Evolutionary conservation across 2,888 invertebrate species (phyloP).

Genomic region (Melinopterus prodromus): DNA sequence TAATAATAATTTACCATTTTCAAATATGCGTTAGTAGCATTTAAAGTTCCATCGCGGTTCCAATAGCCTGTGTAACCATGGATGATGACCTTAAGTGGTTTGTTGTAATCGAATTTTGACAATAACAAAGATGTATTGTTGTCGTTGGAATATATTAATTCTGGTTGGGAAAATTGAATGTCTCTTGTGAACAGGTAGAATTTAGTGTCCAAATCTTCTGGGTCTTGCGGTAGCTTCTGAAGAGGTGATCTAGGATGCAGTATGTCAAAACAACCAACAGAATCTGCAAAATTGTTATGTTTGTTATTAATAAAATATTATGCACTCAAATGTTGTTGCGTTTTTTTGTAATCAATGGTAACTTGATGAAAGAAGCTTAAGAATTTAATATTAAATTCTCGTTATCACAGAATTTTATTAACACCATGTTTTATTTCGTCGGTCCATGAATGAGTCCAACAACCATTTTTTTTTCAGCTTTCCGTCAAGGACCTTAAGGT

Average conservation of each 20-base stretch:
- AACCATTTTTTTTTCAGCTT: too few species aligned
- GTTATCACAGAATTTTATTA: too few species aligned
- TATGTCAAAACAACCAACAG: conserved; percentile 66
- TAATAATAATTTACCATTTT: conserved; percentile 60
- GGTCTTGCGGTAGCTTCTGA: conserved; percentile 66
- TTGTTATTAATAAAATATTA: too few species aligned
- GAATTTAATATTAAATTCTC: too few species aligned
- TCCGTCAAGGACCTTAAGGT: too few species aligned
- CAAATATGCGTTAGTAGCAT: conserved; percentile 60
- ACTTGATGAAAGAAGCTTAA: too few species aligned
- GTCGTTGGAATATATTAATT: conserved; percentile 62
- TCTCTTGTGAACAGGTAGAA: conserved; percentile 63
- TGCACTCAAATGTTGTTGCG: too few species aligned
- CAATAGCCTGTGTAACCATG: conserved; percentile 69
- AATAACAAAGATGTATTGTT: conserved; percentile 58
- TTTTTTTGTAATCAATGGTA: too few species aligned
- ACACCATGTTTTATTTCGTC: too few species aligned
- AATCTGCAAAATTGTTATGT: conserved; percentile 57
- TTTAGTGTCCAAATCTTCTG: conserved; percentile 63
- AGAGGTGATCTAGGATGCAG: conserved; percentile 62
- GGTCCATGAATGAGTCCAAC: too few species aligned
- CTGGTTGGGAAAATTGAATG: conserved; percentile 56
- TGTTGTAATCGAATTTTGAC: conserved; percentile 61
- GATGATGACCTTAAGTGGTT: conserved; percentile 63
- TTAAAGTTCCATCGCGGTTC: conserved; percentile 60